Evolutionary conservation across 1,140 invertebrate species (phyloP).

Genomic region (Cyrtorhinus lividipennis): DNA sequence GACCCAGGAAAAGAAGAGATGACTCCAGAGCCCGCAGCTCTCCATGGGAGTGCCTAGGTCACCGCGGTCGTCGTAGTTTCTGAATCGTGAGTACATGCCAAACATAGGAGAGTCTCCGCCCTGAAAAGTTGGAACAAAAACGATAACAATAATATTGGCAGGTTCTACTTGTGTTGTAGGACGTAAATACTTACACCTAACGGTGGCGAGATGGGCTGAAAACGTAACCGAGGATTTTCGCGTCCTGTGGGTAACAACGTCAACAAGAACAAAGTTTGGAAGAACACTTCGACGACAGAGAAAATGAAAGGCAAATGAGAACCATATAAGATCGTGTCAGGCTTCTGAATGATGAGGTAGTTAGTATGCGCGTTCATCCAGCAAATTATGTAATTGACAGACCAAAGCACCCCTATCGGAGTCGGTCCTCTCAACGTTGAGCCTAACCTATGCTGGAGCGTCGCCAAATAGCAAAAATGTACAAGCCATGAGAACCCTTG

Average conservation of each 20-base stretch:
- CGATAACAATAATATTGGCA: too few relatives aligned
- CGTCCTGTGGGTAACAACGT: slow-evolving; percentile 22
- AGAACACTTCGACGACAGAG: slow-evolving; percentile 34
- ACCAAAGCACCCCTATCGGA: slow-evolving; percentile 46
- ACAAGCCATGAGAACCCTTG: slow-evolving; percentile 60
- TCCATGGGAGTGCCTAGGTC: slow-evolving; percentile 71
- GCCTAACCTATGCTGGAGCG: slow-evolving; percentile 35
- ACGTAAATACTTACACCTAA: too few relatives aligned
- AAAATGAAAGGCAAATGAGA: slow-evolving; percentile 29
- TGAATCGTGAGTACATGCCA: slow-evolving; percentile 40
- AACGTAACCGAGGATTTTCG: background rate
- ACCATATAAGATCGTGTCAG: slow-evolving; percentile 27
- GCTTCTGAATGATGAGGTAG: slow-evolving; percentile 30
- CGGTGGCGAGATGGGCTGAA: slow-evolving; percentile 10
- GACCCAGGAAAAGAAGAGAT: slow-evolving; percentile 76
- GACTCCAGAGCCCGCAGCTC: slow-evolving; percentile 48
- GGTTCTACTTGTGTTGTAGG: too few relatives aligned
- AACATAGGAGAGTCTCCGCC: slow-evolving; percentile 33
- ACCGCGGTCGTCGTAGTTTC: slow-evolving; percentile 45
- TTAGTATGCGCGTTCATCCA: slow-evolving; percentile 32
- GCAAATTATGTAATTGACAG: slow-evolving; percentile 43
- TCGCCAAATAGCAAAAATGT: slow-evolving; percentile 57
- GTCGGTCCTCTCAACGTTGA: slow-evolving; percentile 51
- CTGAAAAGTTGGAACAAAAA: too few relatives aligned
- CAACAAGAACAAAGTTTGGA: slow-evolving; percentile 26